A percentile compares a stretch with the other conserved stretches of the same genome.
phyloP scores from a whole-genome alignment of 35 echinoderm and acorn worm species.

The Anneissia japonica region DNA sequence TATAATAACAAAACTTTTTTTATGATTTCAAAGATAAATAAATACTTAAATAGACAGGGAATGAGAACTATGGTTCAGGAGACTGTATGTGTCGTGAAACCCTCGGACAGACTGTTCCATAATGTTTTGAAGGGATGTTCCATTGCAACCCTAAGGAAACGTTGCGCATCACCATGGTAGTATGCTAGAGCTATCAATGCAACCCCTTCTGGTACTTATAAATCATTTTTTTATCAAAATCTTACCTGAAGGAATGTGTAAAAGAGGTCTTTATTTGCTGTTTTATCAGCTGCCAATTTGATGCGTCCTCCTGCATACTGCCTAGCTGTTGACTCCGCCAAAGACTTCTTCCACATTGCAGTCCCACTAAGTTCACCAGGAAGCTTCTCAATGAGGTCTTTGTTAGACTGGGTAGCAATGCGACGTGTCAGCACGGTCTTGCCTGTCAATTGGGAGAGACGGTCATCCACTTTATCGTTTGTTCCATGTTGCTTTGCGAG shows the following conservation, averaged over 20 bases:
- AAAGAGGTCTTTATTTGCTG: slow-evolving; percentile 54
- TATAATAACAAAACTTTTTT: too few relatives aligned
- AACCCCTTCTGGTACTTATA: background rate
- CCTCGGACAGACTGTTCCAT: background rate
- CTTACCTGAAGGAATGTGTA: slow-evolving; percentile 44
- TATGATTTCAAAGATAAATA: too few relatives aligned
- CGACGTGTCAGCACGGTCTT: background rate
- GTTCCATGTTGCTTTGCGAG: slow-evolving; percentile 81
- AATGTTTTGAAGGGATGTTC: background rate
- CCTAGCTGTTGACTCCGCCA: slow-evolving; percentile 10
- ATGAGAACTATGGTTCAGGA: too few relatives aligned
- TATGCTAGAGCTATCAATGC: too few relatives aligned
- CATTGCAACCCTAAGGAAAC: too few relatives aligned
- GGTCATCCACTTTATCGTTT: slow-evolving; percentile 63
- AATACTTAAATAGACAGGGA: too few relatives aligned
- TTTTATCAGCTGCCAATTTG: slow-evolving; percentile 28
- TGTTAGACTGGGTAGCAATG: background rate
- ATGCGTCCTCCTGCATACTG: slow-evolving; percentile 28
- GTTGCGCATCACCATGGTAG: too few relatives aligned
- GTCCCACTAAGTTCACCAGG: slow-evolving; percentile 89
- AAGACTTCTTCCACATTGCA: slow-evolving; percentile 75
- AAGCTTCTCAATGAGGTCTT: slow-evolving; percentile 38
- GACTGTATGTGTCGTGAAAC: too few relatives aligned
- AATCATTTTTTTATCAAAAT: background rate
- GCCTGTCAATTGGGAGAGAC: slow-evolving; percentile 63